These are phyloP conservation scores for Macrotrachela quadricornifera DNA, from an alignment of 1,140 invertebrate genomes.

Conservation along the genomic window DNA sequence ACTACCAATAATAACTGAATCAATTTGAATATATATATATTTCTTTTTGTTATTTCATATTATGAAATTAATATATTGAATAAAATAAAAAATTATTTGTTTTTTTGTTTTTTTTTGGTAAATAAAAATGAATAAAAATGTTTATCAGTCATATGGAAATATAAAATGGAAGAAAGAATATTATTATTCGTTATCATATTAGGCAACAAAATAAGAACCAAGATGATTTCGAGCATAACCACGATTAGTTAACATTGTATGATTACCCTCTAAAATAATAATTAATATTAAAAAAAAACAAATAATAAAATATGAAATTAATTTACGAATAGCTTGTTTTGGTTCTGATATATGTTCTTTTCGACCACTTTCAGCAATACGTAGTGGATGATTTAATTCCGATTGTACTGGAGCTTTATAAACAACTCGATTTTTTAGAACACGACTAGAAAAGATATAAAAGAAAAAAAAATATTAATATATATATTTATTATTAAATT, in stretches of 20 bases:
- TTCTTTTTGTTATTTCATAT: too few species aligned
- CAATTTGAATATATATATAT: too few species aligned
- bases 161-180: too few species aligned
- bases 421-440: constrained; percentile 22
- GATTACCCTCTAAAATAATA: constrained; percentile 23
- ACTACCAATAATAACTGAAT: too few species aligned
- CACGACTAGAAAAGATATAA: constrained; percentile 15
- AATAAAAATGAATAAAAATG: too few species aligned
- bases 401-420: constrained; percentile 13
- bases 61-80: too few species aligned
- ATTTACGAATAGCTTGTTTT: constrained; percentile 25
- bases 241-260: constrained; percentile 27
- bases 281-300: constrained; percentile 8
- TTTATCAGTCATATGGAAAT: too few species aligned
- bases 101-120: too few species aligned
- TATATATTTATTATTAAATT: not conserved
- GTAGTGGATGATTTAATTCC: constrained; percentile 20
- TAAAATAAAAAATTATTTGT: too few species aligned
- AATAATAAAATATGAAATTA: not conserved
- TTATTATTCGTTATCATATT: constrained; percentile 10
- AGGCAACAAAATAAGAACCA: constrained; percentile 27
- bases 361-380: constrained; percentile 15
- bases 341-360: constrained; percentile 22
- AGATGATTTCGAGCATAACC: constrained; percentile 29
- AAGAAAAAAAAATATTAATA: not conserved